A percentile compares a stretch with the other conserved stretches of the same genome.
Evolutionary conservation across 2,888 invertebrate species (phyloP).

Genomic region (Acanthacorydalis orientalis): DNA sequence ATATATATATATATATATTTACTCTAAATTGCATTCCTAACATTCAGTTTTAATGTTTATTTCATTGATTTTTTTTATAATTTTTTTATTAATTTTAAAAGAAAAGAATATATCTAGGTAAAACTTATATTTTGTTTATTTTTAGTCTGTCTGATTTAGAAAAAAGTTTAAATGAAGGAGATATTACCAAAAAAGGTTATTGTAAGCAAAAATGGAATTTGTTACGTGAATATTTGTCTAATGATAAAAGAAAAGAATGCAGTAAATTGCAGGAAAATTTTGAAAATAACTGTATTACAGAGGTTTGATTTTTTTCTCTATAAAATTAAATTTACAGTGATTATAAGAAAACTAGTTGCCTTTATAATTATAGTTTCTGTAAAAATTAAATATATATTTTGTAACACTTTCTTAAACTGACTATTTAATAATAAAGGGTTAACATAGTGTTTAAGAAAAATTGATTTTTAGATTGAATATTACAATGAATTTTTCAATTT

Average conservation of each 20-base stretch:
- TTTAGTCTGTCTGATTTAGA: constrained; percentile 13
- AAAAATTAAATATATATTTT: no score
- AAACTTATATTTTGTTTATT: neutral
- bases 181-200: constrained; percentile 15
- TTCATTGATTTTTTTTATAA: no score
- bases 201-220: constrained; percentile 15
- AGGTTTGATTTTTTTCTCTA: constrained; percentile 10
- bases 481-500: neutral
- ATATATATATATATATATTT: no score
- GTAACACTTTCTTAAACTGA: no score
- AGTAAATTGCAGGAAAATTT: constrained; percentile 11
- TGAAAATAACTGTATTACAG: constrained; percentile 11
- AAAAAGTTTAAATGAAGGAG: constrained; percentile 13
- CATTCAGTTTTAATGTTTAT: no score
- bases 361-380: no score
- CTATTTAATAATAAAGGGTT: no score
- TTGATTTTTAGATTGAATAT: neutral
- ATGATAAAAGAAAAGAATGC: constrained; percentile 9
- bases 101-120: no score
- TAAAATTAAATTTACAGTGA: neutral
- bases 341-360: no score
- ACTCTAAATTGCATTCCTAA: no score
- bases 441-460: neutral
- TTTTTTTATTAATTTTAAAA: no score
- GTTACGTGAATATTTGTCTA: constrained; percentile 12